phyloP scores from a whole-genome alignment of 2,797 vertebrate species.

The Anas acuta region DNA sequence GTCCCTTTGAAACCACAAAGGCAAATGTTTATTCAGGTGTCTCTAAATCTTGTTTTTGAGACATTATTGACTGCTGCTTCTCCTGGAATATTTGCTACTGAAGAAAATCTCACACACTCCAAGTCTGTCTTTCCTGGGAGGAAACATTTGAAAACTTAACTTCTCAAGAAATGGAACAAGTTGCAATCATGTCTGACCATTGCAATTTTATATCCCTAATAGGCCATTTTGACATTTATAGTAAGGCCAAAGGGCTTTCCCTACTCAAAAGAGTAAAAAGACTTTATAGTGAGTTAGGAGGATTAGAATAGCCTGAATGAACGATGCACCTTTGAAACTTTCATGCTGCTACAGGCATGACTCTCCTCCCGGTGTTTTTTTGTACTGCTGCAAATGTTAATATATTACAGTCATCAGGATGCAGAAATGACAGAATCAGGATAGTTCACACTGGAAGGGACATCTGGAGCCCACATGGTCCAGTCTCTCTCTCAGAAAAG shows the following conservation, averaged over 20 bases:
- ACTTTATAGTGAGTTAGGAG: background rate
- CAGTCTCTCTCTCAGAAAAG: background rate
- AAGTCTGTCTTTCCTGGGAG: background rate
- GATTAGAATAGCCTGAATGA: background rate
- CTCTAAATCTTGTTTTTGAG: background rate
- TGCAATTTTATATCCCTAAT: background rate
- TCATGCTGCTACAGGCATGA: background rate
- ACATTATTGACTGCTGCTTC: background rate
- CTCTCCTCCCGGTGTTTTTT: background rate
- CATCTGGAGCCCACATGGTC: background rate
- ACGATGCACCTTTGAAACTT: background rate
- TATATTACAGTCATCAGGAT: background rate
- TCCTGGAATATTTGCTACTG: slow-evolving; percentile 1
- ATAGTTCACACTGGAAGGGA: background rate
- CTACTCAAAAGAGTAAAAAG: background rate
- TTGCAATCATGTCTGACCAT: background rate
- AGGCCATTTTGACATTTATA: background rate
- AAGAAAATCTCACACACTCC: background rate
- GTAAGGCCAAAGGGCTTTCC: background rate
- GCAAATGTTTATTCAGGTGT: slow-evolving; percentile 47
- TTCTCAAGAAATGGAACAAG: background rate
- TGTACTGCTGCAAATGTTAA: background rate
- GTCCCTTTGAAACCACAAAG: slow-evolving; percentile 29
- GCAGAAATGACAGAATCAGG: background rate
- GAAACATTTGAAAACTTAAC: background rate